Percentiles rank a stretch among this genome's conserved stretches.
These are phyloP conservation scores for Trogon surrucura DNA, from an alignment of 2,113 vertebrate species.

Conservation along the genomic window DNA sequence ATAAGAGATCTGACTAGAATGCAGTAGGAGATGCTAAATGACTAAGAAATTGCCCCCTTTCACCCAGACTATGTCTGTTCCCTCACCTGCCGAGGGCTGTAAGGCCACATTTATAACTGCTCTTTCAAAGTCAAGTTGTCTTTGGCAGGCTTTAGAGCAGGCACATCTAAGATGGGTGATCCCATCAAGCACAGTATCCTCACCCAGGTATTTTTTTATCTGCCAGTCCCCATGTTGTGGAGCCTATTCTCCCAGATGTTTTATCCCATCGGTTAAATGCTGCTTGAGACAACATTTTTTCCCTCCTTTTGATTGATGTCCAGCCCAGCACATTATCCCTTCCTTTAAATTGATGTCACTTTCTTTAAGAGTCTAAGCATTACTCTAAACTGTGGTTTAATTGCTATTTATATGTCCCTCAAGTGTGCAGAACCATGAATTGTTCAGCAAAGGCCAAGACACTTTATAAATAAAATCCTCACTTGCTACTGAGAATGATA, in stretches of 20 bases:
- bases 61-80: neutral
- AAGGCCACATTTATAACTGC: neutral
- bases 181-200: neutral
- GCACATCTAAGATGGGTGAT: neutral
- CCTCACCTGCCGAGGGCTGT: neutral
- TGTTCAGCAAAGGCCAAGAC: conserved; percentile 33
- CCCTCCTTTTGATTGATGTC: neutral
- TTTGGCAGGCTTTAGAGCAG: neutral
- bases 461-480: conserved; percentile 58
- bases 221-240: neutral
- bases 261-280: conserved; percentile 20
- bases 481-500: conserved; percentile 25
- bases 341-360: conserved; percentile 51
- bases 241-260: neutral
- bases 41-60: neutral
- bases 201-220: neutral
- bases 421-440: conserved; percentile 38
- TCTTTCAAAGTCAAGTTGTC: neutral
- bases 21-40: neutral
- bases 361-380: conserved; percentile 45
- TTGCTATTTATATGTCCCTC: conserved; percentile 57
- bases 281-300: conserved; percentile 12
- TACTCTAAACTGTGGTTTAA: conserved; percentile 60
- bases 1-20: neutral
- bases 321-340: conserved; percentile 19